Evolutionary conservation across 2,888 invertebrate genomes (phyloP).

Genomic region (Venusia cambrica): DNA sequence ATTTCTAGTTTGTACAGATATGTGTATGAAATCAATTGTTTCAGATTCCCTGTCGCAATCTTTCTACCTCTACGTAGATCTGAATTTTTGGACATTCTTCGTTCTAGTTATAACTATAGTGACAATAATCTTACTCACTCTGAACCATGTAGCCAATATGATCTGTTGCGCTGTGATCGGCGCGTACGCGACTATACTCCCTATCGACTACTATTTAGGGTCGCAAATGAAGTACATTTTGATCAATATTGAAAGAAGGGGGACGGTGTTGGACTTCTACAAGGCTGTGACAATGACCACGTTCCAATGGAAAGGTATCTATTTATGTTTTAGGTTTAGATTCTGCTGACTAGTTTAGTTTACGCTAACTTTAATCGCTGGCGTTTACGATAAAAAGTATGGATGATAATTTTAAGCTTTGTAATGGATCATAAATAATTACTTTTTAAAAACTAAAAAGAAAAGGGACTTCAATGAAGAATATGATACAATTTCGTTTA

Average conservation of each 20-base stretch:
- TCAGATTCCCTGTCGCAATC: constrained; percentile 4
- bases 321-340: no score
- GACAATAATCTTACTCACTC: constrained; percentile 68
- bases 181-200: constrained; percentile 81
- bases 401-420: no score
- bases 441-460: no score
- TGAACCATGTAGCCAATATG: constrained; percentile 80
- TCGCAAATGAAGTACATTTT: constrained; percentile 85
- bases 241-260: constrained; percentile 84
- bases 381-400: no score
- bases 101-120: constrained; percentile 69
- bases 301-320: constrained; percentile 82
- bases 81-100: constrained; percentile 85
- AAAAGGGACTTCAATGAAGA: no score
- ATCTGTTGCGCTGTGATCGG: constrained; percentile 84
- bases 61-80: constrained; percentile 66
- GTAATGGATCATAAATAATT: no score
- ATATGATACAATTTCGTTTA: no score
- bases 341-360: no score
- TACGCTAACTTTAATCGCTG: no score
- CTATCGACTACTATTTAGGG: constrained; percentile 84
- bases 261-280: constrained; percentile 80
- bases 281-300: constrained; percentile 82
- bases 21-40: constrained; percentile 11
- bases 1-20: no score